Evolutionary conservation across 2,888 invertebrate species (phyloP), one percentile per base, ranked within the genome.

Genomic region (Drosophila setosimentum): DNA sequence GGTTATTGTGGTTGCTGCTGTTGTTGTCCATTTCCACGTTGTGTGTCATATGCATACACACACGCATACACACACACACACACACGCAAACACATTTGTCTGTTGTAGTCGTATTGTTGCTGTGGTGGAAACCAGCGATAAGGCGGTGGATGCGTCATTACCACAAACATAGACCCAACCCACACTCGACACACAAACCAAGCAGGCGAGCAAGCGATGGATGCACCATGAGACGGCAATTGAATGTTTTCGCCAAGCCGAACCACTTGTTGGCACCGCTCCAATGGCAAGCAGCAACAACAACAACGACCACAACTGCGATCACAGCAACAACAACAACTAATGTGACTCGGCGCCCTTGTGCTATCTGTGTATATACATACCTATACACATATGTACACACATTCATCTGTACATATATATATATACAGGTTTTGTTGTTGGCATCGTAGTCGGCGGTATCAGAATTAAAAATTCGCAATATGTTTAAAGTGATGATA

Each of bases 261-360:
- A 85, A 90, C 90, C 90, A 87, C 87, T 88, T 88, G 89, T 87
- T 87, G 90, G 87, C 90, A 86, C 35, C 21, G 68, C 64, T 86
- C 86, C 86, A 87, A 87, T 77, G 68, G 59, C 78, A 73, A 21
- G 27, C 49, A 49, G 27, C 49, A 49, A 16, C 49, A 49, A 48
- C 55, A 49, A 51, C 66, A 64, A 55, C 66, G 74, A 21, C 54
- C 66, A 55, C 65, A 80, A 76, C 54, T 48, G 27, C 32, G 59
- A 35, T 18, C 30, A 29, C 35, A 10, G 55, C 60, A 40, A 53
- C 53, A 68, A 69, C 51, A 68, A 61, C 67, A 62, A 51, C 58
- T 79, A 70, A 54, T 76, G 72, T 79, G 69, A 58, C 73, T 76
- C 73, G 49, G 8, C 80, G 68, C 78, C 79, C 74, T 82, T 74